phyloP scores from a whole-genome alignment of 1,140 invertebrate species.

The Heliconius hewitsoni region DNA sequence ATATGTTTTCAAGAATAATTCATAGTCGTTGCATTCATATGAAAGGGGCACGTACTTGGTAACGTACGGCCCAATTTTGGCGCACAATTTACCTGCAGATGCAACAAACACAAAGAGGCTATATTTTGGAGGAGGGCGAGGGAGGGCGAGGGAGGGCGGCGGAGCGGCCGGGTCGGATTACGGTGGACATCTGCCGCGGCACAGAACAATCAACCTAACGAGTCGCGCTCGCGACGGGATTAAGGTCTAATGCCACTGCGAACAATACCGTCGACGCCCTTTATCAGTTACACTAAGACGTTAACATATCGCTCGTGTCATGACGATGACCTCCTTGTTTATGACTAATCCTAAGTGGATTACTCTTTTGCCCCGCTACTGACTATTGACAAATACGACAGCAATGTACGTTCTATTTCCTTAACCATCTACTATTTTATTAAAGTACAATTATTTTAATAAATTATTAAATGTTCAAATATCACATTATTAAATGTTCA shows the following conservation, averaged over 20 bases:
- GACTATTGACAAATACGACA: not conserved
- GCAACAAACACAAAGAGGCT: constrained; percentile 79
- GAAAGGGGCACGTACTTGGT: constrained; percentile 56
- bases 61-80: constrained; percentile 75
- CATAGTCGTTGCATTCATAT: constrained; percentile 60
- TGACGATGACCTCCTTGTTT: constrained; percentile 74
- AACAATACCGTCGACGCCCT: constrained; percentile 73
- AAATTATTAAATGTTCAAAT: not conserved
- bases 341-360: constrained; percentile 78
- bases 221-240: constrained; percentile 73
- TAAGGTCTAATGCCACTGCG: constrained; percentile 75
- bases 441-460: not conserved
- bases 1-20: constrained; percentile 76
- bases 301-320: constrained; percentile 74
- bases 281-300: constrained; percentile 75
- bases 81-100: constrained; percentile 79
- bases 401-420: not conserved
- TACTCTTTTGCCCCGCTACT: constrained; percentile 49
- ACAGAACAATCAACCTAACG: constrained; percentile 77
- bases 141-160: constrained; percentile 35
- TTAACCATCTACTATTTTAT: not conserved
- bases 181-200: constrained; percentile 73
- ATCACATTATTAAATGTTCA: not conserved
- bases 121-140: constrained; percentile 63
- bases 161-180: constrained; percentile 70